Evolutionary conservation across 1,140 invertebrate genomes (phyloP).

Genomic region (Lepidurus apus): DNA sequence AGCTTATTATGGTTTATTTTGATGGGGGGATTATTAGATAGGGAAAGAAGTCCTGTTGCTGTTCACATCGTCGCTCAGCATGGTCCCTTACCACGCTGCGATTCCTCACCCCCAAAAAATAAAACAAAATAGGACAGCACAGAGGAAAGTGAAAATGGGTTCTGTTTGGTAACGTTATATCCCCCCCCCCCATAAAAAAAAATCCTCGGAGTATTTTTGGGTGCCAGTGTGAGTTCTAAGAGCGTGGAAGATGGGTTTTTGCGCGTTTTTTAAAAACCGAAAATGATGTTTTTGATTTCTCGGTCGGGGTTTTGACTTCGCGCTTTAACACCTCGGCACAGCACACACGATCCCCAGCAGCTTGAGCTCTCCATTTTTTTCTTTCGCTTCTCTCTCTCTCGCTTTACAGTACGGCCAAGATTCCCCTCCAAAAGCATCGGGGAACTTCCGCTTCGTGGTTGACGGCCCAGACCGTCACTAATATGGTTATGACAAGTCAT

Average conservation of each 20-base stretch:
- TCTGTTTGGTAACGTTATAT: too few relatives aligned
- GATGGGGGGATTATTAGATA: slow-evolving; percentile 15
- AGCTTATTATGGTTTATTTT: slow-evolving; percentile 20
- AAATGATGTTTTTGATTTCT: slow-evolving; percentile 1
- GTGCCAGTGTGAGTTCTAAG: neutral
- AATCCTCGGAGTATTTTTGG: neutral
- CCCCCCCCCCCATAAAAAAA: neutral
- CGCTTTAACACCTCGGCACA: slow-evolving; percentile 4
- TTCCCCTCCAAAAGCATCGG: neutral
- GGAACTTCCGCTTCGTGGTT: slow-evolving; percentile 20
- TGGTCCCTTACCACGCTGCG: neutral
- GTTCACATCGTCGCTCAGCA: slow-evolving; percentile 13
- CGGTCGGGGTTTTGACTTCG: neutral
- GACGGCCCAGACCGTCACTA: slow-evolving; percentile 17
- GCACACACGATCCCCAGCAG: neutral
- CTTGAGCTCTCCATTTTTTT: slow-evolving; percentile 10
- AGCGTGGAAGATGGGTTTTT: neutral
- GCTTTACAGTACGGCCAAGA: neutral
- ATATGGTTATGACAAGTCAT: slow-evolving; percentile 22
- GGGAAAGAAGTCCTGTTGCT: slow-evolving; percentile 18
- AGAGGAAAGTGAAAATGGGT: neutral
- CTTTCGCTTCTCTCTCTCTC: neutral
- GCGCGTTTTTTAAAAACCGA: neutral
- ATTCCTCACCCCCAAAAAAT: neutral
- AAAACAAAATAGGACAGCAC: neutral